A percentile compares a stretch with the other conserved stretches of the same genome.
Conservation (phyloP, 1,140 invertebrate genomes). For the Macrocentrus cingulum region DNA sequence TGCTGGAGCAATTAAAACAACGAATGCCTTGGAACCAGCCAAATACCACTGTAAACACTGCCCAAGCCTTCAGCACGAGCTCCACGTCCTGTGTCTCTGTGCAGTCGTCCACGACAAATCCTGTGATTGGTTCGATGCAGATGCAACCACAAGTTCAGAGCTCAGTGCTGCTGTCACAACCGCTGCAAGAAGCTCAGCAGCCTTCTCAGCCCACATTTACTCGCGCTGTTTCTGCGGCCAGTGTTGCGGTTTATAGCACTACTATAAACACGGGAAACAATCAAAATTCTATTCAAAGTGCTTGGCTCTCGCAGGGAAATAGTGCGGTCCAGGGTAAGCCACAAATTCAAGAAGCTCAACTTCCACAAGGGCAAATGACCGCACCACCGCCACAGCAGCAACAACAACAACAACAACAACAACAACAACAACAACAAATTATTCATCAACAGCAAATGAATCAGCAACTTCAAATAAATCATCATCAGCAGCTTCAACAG, state of each 20-base stretch:
- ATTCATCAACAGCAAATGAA: conserved; percentile 42
- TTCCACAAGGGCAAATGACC: conserved; percentile 39
- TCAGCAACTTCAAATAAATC: conserved; percentile 42
- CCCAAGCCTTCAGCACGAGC: conserved; percentile 31
- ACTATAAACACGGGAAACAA: neutral
- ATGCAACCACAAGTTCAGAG: too few relatives aligned
- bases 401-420: conserved; percentile 46
- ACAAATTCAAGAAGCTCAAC: conserved; percentile 34
- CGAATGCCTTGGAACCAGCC: conserved; percentile 78
- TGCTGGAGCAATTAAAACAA: conserved; percentile 75
- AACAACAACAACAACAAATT: conserved; percentile 43
- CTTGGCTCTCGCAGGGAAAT: conserved; percentile 28
- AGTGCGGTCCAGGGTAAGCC: conserved; percentile 23
- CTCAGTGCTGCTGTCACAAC: conserved; percentile 22
- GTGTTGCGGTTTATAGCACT: conserved; percentile 19
- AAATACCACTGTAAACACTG: conserved; percentile 49
- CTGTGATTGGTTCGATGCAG: conserved; percentile 27
- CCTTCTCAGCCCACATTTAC: conserved; percentile 28
- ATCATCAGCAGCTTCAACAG: conserved; percentile 40
- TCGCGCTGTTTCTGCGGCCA: conserved; percentile 29
- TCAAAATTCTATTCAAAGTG: conserved; percentile 30
- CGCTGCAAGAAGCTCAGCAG: conserved; percentile 26
- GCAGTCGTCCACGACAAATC: conserved; percentile 38
- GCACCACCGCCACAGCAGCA: conserved; percentile 52
- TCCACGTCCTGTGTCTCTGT: conserved; percentile 36